phyloP scores from a whole-genome alignment of 1,140 invertebrate species.

The Cherax quadricarinatus region DNA sequence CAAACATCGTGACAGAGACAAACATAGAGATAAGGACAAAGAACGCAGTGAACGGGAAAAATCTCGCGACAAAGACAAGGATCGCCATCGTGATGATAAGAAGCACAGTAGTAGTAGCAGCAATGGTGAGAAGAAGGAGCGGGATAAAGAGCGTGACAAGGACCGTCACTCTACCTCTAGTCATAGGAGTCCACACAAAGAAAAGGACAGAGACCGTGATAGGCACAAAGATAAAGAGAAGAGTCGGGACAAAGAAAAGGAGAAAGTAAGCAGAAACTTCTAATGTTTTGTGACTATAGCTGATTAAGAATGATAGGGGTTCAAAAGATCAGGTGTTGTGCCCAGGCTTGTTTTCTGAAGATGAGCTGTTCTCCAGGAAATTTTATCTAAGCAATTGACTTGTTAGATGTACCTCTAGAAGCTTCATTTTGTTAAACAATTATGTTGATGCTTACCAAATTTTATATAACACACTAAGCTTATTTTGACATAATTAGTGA shows the following conservation, averaged over 20 bases:
- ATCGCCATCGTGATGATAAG: slow-evolving; percentile 77
- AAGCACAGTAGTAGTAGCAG: slow-evolving; percentile 74
- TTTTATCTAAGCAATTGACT: too few species aligned
- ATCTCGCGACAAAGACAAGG: slow-evolving; percentile 73
- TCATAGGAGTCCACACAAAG: slow-evolving; percentile 73
- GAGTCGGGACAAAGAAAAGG: slow-evolving; percentile 72
- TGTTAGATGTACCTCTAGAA: too few species aligned
- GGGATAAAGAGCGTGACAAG: slow-evolving; percentile 71
- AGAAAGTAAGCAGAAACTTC: slow-evolving; percentile 28
- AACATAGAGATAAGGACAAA: slow-evolving; percentile 78
- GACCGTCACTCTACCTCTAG: slow-evolving; percentile 69
- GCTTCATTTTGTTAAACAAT: too few species aligned
- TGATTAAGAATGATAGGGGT: too few species aligned
- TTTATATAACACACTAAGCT: too few species aligned
- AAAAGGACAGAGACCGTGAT: slow-evolving; percentile 75
- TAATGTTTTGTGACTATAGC: too few species aligned
- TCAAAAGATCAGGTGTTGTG: too few species aligned
- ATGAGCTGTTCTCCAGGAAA: too few species aligned
- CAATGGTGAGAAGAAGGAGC: slow-evolving; percentile 64
- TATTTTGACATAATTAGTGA: too few species aligned
- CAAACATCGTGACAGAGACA: slow-evolving; percentile 76
- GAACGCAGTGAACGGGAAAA: slow-evolving; percentile 72
- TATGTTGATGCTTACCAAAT: too few species aligned
- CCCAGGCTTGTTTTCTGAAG: too few species aligned
- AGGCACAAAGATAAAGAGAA: slow-evolving; percentile 73